A percentile compares a stretch with the other conserved stretches of the same genome.
Evolutionary conservation across 2,797 vertebrate species (phyloP).

Genomic region (Sardinella longiceps): DNA sequence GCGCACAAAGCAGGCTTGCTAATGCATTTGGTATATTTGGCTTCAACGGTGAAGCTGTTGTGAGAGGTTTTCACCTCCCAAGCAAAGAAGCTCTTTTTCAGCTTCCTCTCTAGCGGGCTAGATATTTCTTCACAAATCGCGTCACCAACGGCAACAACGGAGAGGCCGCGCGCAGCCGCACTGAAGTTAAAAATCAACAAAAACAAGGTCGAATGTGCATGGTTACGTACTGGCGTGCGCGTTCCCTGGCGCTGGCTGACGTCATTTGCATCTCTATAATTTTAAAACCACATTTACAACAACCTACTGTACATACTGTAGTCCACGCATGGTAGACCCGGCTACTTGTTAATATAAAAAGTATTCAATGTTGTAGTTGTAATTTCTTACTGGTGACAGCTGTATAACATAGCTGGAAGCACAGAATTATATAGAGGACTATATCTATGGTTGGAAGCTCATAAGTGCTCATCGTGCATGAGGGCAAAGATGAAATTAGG

Average conservation of each 20-base stretch:
- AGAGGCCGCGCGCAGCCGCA: constrained; percentile 74
- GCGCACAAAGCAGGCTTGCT: constrained; percentile 1
- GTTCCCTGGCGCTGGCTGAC: constrained; percentile 23
- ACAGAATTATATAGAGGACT: too few relatives aligned
- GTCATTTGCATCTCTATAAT: background rate
- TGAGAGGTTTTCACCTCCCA: constrained; percentile 43
- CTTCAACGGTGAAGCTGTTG: constrained; percentile 45
- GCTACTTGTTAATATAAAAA: background rate
- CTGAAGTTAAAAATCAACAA: constrained; percentile 73
- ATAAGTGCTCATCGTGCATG: background rate
- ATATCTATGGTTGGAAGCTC: background rate
- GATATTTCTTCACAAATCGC: constrained; percentile 52
- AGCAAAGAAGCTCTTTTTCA: constrained; percentile 29
- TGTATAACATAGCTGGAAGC: background rate
- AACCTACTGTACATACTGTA: background rate
- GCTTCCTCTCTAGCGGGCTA: constrained; percentile 31
- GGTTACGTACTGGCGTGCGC: constrained; percentile 34
- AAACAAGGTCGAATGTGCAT: constrained; percentile 70
- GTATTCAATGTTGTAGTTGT: background rate
- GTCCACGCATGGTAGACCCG: too few relatives aligned
- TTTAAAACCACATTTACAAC: background rate
- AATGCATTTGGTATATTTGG: constrained; percentile 24
- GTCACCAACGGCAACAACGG: constrained; percentile 68
- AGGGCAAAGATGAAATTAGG: constrained; percentile 1
- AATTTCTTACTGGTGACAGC: too few relatives aligned